Percentiles rank a stretch among this genome's conserved stretches.
Evolutionary conservation across 2,113 vertebrate species (phyloP).

Genomic region (Dermatemys mawii): DNA sequence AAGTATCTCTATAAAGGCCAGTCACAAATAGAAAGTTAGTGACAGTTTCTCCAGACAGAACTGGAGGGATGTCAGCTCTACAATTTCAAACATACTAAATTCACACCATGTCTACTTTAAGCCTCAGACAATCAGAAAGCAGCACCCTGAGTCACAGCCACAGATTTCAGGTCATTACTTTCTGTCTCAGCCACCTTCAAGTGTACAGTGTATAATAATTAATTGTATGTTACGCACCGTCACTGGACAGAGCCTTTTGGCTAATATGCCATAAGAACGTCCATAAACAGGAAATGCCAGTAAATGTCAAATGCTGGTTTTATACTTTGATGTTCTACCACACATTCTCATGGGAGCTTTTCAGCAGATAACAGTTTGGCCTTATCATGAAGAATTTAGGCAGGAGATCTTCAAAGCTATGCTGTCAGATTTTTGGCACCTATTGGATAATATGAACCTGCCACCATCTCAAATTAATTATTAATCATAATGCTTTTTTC

Average conservation of each 20-base stretch:
- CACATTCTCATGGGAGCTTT: not conserved
- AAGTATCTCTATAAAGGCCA: not conserved
- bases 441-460: not conserved
- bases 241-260: not conserved
- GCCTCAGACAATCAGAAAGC: not conserved
- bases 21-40: not conserved
- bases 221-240: not conserved
- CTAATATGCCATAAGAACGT: not conserved
- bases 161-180: slow-evolving; percentile 5
- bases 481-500: not conserved
- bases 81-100: not conserved
- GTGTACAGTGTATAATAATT: not conserved
- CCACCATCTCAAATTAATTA: not conserved
- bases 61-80: not conserved
- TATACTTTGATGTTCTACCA: not conserved
- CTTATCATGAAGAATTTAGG: not conserved
- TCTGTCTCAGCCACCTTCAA: not conserved
- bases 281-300: not conserved
- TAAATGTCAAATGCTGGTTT: not conserved
- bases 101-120: not conserved
- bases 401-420: not conserved
- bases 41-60: not conserved
- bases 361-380: not conserved
- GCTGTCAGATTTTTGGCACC: not conserved
- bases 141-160: not conserved